Evolutionary conservation across 2,888 invertebrate genomes (phyloP), one percentile per base, ranked within the genome.

Genomic region (Drosophila picticornis): DNA sequence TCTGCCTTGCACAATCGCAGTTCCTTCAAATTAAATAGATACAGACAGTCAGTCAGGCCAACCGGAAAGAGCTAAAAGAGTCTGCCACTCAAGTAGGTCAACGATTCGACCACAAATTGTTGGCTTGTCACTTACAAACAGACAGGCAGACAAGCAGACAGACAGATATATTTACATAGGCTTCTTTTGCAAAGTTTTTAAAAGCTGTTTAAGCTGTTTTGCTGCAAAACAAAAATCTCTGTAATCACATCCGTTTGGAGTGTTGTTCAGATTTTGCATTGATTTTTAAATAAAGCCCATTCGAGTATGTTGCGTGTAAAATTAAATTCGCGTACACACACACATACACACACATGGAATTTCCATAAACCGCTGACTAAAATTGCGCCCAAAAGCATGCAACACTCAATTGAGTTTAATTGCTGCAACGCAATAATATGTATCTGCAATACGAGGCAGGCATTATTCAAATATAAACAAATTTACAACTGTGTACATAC

Each of bases 381-480:
- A 64, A 46, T 52, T 61, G 68, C 73, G 67, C 80, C 64, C 69
- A 72, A 79, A 84, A 79, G 76, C 73, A 77, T 84, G 84, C 88
- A 74, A 76, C 89, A 77, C 78, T 79, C 86, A 86, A 90, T 86
- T 76, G 82, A 71, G 62, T 87, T 89, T 84, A 84, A 87, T 84
- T 77, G 81, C 72, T 65, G 70, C 72, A 68, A n/a, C 2, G 34
- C 61, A 56, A 50, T 60, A 72, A 85, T 73, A 58, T 83, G 64
- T 53, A 56, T 27, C 56, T 53, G 52, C 60, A 63, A 9, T 40
- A 58, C 40, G 56, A 48, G 60, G 32, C 48, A 56, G 68, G 48
- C 77, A 38, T 53, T 52, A 72, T 83, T 71, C 55, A 80, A 83
- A 70, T 56, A 19, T 22, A 61, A 19, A 13, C 16, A 13, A 32